Conservation (phyloP, 1,140 invertebrate species). For the Anastrepha ludens region DNA sequence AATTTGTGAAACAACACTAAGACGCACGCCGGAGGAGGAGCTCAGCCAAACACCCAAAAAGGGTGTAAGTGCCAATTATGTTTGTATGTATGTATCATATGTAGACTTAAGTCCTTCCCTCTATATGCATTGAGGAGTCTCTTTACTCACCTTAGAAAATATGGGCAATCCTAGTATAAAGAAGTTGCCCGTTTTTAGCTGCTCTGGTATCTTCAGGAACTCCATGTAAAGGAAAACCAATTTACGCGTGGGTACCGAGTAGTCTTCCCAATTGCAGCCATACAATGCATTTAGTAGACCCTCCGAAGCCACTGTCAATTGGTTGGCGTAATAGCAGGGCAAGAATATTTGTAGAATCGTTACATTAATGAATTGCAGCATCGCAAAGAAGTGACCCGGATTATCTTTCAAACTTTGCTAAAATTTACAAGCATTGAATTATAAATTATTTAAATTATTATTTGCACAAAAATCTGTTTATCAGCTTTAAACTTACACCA, state of each 20-base stretch:
- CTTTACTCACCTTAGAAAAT: constrained; percentile 64
- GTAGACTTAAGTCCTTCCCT: no score
- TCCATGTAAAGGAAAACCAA: constrained; percentile 68
- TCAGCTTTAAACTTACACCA: constrained; percentile 2
- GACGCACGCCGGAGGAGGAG: no score
- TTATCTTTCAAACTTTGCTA: constrained; percentile 56
- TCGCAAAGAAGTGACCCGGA: constrained; percentile 64
- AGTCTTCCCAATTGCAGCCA: constrained; percentile 65
- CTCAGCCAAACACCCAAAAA: no score
- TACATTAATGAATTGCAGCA: constrained; percentile 66
- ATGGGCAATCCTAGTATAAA: constrained; percentile 69
- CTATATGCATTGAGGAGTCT: no score
- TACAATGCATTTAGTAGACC: constrained; percentile 64
- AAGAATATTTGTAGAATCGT: constrained; percentile 68
- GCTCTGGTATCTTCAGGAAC: constrained; percentile 64
- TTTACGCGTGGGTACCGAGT: constrained; percentile 54
- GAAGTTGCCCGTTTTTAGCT: constrained; percentile 64
- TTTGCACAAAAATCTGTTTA: no score
- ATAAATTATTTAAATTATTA: neutral
- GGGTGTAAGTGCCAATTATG: no score
- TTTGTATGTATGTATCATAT: no score
- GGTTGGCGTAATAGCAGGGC: constrained; percentile 69
- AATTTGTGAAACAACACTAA: no score
- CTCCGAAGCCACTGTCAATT: constrained; percentile 64
- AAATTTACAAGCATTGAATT: neutral